A percentile compares a stretch with the other conserved stretches of the same genome.
Evolutionary conservation across 2,113 vertebrate genomes (phyloP).

Genomic region (Trematocara marginatum): DNA sequence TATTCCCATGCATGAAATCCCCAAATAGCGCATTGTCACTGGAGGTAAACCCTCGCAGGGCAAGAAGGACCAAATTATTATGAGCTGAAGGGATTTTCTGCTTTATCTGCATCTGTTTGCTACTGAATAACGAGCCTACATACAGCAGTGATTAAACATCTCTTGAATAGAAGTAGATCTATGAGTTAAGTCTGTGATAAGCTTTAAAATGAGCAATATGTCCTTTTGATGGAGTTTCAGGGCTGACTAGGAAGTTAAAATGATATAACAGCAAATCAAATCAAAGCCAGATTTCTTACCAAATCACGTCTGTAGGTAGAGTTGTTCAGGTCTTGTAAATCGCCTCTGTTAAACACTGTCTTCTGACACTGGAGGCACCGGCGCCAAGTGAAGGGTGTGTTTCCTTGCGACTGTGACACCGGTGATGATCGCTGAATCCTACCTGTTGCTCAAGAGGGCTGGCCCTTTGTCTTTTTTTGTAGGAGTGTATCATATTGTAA

Average conservation of each 20-base stretch:
- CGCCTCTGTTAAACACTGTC: background rate
- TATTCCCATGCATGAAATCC: conserved; percentile 1
- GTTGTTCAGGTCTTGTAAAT: background rate
- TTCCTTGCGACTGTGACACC: background rate
- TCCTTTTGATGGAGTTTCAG: background rate
- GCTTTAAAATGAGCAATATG: background rate
- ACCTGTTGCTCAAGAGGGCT: background rate
- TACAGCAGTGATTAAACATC: background rate
- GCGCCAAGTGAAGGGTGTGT: conserved; percentile 22
- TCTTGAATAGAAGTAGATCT: background rate
- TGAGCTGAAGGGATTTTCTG: background rate
- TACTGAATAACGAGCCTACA: background rate
- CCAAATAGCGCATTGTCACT: background rate
- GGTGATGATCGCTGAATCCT: background rate
- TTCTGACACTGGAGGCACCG: conserved; percentile 39
- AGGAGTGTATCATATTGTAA: background rate
- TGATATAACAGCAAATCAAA: background rate
- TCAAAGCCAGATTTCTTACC: conserved; percentile 42
- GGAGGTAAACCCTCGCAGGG: background rate
- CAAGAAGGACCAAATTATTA: background rate
- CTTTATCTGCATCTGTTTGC: background rate
- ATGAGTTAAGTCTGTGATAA: background rate
- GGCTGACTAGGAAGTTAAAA: background rate
- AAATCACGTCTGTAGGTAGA: background rate
- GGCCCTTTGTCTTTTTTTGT: background rate